Percentiles rank a stretch among this genome's conserved stretches.
Conservation (phyloP, 2,113 vertebrate genomes). For the Dascyllus trimaculatus region DNA sequence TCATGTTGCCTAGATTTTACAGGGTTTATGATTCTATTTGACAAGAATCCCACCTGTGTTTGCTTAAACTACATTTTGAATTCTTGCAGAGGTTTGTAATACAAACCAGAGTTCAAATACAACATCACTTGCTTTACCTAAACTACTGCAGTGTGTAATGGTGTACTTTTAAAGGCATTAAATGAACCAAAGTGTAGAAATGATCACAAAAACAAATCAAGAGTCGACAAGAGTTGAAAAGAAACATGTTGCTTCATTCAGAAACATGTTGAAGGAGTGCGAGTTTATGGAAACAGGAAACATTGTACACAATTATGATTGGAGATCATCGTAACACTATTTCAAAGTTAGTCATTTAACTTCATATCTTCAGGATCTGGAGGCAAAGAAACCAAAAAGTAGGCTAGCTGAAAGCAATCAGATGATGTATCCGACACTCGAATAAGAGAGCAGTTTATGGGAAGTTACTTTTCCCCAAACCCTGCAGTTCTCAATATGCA, state of each 20-base stretch:
- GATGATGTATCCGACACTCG: background rate
- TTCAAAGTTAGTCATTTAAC: slow-evolving; percentile 27
- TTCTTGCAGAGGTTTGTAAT: too few relatives aligned
- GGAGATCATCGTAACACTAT: slow-evolving; percentile 42
- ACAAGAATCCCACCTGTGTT: too few relatives aligned
- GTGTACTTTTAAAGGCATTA: background rate
- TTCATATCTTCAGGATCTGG: slow-evolving; percentile 18
- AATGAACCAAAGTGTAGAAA: background rate
- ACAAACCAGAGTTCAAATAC: background rate
- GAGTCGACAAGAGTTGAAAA: slow-evolving; percentile 49
- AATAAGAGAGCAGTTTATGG: slow-evolving; percentile 22
- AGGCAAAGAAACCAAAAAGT: slow-evolving; percentile 22
- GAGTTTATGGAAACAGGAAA: slow-evolving; percentile 57
- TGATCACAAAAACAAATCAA: slow-evolving; percentile 22
- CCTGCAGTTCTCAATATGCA: slow-evolving; percentile 8
- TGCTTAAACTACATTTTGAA: too few relatives aligned
- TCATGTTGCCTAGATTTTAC: too few relatives aligned
- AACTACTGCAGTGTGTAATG: too few relatives aligned
- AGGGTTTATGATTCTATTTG: too few relatives aligned
- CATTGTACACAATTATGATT: slow-evolving; percentile 48
- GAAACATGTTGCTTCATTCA: slow-evolving; percentile 62
- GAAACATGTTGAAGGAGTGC: slow-evolving; percentile 56
- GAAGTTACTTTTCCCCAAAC: background rate
- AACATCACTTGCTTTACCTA: background rate
- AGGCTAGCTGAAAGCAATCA: slow-evolving; percentile 5